Percentiles rank a stretch among this genome's conserved stretches.
Conservation (phyloP, 1,140 invertebrate genomes). For the Camponotus pennsylvanicus region DNA sequence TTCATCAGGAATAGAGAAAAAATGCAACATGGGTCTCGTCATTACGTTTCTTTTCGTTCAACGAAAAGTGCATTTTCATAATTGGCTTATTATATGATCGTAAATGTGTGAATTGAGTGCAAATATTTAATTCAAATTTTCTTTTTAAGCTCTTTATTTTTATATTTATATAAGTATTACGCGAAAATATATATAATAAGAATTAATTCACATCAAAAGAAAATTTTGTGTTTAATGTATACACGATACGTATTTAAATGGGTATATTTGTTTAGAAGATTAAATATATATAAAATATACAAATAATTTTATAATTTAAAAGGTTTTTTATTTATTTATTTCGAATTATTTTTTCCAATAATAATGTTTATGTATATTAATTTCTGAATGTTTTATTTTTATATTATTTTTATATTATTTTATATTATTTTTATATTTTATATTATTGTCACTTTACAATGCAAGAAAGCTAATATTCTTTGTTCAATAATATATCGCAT, state of each 20-base stretch:
- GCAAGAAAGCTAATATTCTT: neutral
- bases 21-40: neutral
- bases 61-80: conserved; percentile 1
- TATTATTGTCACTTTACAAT: neutral
- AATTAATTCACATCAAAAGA: neutral
- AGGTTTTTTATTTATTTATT: neutral
- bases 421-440: neutral
- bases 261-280: neutral
- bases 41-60: neutral
- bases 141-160: neutral
- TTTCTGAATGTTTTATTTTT: neutral
- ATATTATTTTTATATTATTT: no score
- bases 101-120: neutral
- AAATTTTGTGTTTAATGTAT: neutral
- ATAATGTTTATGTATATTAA: neutral
- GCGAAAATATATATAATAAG: no score
- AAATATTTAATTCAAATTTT: conserved; percentile 10
- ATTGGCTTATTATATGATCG: neutral
- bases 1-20: conserved; percentile 16
- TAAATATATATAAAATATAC: neutral
- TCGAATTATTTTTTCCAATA: neutral
- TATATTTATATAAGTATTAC: neutral
- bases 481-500: conserved; percentile 16
- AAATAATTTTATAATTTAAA: neutral
- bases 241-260: neutral